A percentile compares a stretch with the other conserved stretches of the same genome.
These are phyloP conservation scores for Sapajus apella DNA, from an alignment of 2,113 vertebrate species.

Conservation along the genomic window DNA sequence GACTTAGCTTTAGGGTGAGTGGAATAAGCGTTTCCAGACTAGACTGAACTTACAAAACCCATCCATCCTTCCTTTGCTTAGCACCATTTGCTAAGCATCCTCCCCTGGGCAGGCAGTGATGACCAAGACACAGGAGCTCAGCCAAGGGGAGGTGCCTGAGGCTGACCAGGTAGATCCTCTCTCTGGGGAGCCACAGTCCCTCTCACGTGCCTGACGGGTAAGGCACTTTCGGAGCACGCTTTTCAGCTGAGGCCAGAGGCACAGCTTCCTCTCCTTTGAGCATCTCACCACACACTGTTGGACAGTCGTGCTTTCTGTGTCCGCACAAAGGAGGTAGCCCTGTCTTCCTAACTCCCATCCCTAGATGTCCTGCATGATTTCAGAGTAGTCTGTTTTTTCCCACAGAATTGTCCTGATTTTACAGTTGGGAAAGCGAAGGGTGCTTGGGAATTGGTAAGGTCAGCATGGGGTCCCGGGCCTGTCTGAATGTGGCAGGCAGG, in stretches of 20 bases:
- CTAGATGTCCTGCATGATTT: fast-evolving
- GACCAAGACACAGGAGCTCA: not conserved
- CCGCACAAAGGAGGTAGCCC: fast-evolving
- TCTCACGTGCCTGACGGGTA: too few relatives aligned
- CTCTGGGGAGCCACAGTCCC: not conserved
- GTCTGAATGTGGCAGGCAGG: fast-evolving
- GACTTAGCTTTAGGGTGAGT: not conserved
- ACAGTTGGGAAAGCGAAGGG: not conserved
- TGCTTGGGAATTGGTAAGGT: not conserved
- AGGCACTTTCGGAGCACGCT: fast-evolving
- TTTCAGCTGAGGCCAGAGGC: not conserved
- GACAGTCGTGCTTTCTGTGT: fast-evolving
- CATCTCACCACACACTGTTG: fast-evolving
- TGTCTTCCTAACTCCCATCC: not conserved
- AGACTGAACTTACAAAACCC: too few relatives aligned
- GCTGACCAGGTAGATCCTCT: not conserved
- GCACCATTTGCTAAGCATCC: not conserved
- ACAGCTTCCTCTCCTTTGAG: not conserved
- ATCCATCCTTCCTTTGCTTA: not conserved
- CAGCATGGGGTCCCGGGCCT: not conserved
- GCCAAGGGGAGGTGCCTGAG: not conserved
- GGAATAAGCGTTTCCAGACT: not conserved
- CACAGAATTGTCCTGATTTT: not conserved
- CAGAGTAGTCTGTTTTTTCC: not conserved
- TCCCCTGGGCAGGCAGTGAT: not conserved